Percentiles rank a stretch among this genome's conserved stretches.
Conservation (phyloP, 2,113 vertebrate genomes). For the Chelonoidis abingdonii region DNA sequence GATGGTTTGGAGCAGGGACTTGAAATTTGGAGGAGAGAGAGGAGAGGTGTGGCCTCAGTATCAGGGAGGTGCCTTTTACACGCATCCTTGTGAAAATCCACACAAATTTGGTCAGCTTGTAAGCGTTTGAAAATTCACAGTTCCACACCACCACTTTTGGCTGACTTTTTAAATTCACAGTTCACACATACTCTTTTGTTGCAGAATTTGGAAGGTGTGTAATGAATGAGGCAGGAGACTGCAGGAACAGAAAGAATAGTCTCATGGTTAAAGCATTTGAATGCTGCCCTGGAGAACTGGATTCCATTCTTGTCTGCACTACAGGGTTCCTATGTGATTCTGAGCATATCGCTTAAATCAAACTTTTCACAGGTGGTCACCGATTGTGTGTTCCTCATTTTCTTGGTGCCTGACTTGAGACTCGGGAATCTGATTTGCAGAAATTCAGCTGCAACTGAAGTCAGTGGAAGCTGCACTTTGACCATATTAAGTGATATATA, state of each 20-base stretch:
- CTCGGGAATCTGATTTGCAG: background rate
- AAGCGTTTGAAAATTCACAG: no score
- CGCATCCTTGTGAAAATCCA: no score
- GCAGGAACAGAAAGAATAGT: background rate
- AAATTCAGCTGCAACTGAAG: background rate
- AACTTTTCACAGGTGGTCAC: fast-evolving
- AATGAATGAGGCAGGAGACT: background rate
- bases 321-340: background rate
- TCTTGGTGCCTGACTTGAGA: background rate
- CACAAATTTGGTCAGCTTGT: no score
- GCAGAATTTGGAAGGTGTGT: background rate
- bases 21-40: no score
- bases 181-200: no score
- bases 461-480: background rate
- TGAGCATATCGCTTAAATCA: background rate
- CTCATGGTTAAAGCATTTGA: background rate
- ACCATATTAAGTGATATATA: background rate
- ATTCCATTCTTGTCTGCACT: background rate
- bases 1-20: no score
- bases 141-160: no score
- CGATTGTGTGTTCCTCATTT: background rate
- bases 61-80: no score
- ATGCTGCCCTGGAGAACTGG: background rate
- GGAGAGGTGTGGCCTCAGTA: no score
- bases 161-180: no score